Evolutionary conservation across 2,113 vertebrate genomes (phyloP).

Genomic region (Macrotus californicus): DNA sequence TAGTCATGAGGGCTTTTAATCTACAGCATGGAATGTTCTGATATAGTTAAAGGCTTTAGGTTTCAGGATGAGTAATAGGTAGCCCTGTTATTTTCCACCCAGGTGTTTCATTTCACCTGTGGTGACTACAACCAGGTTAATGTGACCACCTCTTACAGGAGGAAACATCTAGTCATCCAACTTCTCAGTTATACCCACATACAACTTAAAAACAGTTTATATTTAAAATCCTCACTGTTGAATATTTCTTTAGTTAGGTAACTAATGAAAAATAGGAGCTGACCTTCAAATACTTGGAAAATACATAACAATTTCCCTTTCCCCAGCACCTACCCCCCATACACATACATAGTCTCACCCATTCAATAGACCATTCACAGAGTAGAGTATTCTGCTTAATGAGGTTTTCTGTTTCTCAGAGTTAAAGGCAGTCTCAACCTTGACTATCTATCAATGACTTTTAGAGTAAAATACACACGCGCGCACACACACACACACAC

Average conservation of each 20-base stretch:
- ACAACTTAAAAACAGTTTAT: not conserved
- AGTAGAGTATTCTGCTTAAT: not conserved
- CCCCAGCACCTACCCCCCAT: fast-evolving
- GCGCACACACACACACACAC: too few relatives aligned
- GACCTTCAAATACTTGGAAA: not conserved
- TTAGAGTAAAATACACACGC: not conserved
- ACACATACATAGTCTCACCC: not conserved
- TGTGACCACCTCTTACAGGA: not conserved
- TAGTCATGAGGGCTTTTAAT: not conserved
- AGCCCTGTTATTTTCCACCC: not conserved
- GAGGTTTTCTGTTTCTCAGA: not conserved
- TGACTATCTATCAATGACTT: not conserved
- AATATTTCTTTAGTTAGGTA: not conserved
- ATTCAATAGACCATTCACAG: not conserved
- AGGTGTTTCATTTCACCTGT: not conserved
- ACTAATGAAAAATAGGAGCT: not conserved
- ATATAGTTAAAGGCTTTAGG: not conserved
- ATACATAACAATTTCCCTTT: not conserved
- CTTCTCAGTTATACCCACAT: not conserved
- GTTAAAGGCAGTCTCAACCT: not conserved
- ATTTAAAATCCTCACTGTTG: not conserved
- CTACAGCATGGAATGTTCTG: not conserved
- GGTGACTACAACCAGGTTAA: not conserved
- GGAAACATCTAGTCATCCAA: not conserved
- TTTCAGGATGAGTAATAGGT: not conserved